These are phyloP conservation scores for Rutpela maculata DNA, from an alignment of 2,888 invertebrate species.

Conservation along the genomic window DNA sequence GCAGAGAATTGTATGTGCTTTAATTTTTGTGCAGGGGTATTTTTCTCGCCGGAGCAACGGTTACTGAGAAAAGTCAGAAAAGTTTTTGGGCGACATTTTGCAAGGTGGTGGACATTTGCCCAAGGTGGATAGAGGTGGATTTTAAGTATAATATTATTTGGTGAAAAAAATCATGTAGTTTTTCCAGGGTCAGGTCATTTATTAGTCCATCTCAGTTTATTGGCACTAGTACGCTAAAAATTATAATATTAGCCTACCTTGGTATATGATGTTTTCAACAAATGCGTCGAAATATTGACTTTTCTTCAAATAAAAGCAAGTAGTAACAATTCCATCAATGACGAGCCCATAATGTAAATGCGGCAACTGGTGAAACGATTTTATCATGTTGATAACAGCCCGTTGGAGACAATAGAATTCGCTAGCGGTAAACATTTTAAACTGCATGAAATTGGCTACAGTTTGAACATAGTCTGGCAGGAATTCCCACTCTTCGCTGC, in stretches of 20 bases:
- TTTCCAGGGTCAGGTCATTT: too few relatives aligned
- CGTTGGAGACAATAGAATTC: constrained; percentile 74
- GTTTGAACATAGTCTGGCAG: constrained; percentile 76
- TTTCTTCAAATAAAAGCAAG: constrained; percentile 71
- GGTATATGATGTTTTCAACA: constrained; percentile 74
- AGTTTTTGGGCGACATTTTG: too few relatives aligned
- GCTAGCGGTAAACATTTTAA: constrained; percentile 57
- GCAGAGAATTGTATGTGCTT: too few relatives aligned
- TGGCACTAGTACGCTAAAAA: background rate
- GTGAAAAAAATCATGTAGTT: too few relatives aligned
- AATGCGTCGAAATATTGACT: constrained; percentile 73
- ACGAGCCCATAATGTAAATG: constrained; percentile 68
- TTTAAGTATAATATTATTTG: too few relatives aligned
- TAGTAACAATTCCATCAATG: constrained; percentile 71
- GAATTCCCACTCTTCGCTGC: constrained; percentile 70
- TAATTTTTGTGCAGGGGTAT: too few relatives aligned
- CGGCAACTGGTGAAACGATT: constrained; percentile 75
- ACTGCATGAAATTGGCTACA: constrained; percentile 74
- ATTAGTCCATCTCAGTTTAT: background rate
- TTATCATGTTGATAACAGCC: constrained; percentile 74
- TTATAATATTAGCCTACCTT: constrained; percentile 63
- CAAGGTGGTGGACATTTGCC: too few relatives aligned
- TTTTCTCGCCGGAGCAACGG: too few relatives aligned
- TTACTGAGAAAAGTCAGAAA: too few relatives aligned
- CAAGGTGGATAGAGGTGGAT: too few relatives aligned